Conservation (phyloP, 2,113 vertebrate genomes). For the Patagioenas fasciata region DNA sequence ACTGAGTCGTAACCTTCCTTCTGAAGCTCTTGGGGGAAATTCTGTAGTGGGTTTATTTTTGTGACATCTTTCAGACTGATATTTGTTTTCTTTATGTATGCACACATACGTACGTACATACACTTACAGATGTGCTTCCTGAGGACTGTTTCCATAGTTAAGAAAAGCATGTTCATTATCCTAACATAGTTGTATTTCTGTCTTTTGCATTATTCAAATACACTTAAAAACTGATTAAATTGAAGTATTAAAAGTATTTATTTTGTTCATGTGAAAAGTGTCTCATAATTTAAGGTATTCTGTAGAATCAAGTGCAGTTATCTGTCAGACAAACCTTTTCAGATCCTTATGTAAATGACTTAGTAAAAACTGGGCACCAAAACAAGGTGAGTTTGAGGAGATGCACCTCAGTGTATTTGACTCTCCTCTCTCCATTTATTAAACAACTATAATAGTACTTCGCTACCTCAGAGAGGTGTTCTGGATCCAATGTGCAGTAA, state of each 20-base stretch:
- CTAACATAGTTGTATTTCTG: not conserved
- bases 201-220: not conserved
- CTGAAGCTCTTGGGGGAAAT: not conserved
- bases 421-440: not conserved
- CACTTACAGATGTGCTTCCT: not conserved
- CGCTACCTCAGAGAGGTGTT: not conserved
- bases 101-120: rapidly evolving
- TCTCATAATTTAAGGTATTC: not conserved
- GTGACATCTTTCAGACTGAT: not conserved
- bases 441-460: not conserved
- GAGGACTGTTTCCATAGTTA: not conserved
- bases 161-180: not conserved
- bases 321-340: not conserved
- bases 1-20: not conserved
- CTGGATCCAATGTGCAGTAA: not conserved
- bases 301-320: not conserved
- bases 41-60: not conserved
- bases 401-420: not conserved
- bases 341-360: not conserved
- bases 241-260: not conserved
- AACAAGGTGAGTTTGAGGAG: not conserved
- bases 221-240: not conserved
- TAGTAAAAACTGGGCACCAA: not conserved
- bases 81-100: not conserved
- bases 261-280: not conserved